Conservation (phyloP, 2,797 vertebrate genomes). For the Gallirallus australis region DNA sequence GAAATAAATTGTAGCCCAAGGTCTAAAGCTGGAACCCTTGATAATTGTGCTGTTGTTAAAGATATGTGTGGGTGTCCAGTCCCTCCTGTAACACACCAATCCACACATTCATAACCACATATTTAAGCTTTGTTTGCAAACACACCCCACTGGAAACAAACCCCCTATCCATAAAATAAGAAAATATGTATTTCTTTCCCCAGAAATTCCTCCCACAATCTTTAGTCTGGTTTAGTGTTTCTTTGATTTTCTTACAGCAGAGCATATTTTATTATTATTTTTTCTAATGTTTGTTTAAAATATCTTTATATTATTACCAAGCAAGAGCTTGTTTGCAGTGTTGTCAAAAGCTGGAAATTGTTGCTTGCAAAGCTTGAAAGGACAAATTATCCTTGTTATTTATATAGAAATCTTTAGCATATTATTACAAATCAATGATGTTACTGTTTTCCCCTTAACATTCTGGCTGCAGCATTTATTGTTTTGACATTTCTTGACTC, state of each 20-base stretch:
- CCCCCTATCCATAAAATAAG: not conserved
- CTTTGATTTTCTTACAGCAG: not conserved
- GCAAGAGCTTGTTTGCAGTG: not conserved
- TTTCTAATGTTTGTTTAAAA: not conserved
- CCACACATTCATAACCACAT: not conserved
- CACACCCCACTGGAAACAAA: not conserved
- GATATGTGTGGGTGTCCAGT: not conserved
- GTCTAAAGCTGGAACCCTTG: not conserved
- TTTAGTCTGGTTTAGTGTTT: not conserved
- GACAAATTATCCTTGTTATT: not conserved
- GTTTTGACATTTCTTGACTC: not conserved
- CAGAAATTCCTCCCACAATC: not conserved
- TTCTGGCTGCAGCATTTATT: not conserved
- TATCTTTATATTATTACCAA: not conserved
- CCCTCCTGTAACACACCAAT: not conserved
- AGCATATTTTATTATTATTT: not conserved
- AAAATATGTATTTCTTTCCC: not conserved
- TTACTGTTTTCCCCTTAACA: not conserved
- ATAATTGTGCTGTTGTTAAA: not conserved
- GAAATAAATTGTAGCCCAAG: not conserved
- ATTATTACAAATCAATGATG: not conserved
- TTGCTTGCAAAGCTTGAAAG: not conserved
- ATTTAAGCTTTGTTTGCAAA: not conserved
- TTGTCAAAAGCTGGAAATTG: not conserved
- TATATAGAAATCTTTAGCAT: not conserved